Evolutionary conservation across 1,140 invertebrate genomes (phyloP).

Genomic region (Cotesia typhae): DNA sequence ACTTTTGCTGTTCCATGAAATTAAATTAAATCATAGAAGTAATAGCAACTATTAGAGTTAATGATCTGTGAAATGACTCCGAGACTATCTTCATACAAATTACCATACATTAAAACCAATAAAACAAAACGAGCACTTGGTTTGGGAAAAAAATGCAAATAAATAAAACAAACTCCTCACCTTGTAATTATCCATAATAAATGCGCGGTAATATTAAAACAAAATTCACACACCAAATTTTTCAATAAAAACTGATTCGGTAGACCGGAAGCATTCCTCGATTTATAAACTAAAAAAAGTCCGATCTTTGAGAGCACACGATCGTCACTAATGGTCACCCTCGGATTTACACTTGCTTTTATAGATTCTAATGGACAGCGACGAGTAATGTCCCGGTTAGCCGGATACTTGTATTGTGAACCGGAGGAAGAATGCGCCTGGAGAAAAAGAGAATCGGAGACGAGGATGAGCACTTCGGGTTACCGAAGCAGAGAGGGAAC

Average conservation of each 20-base stretch:
- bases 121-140: background rate
- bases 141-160: too few relatives aligned
- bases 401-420: slow-evolving; percentile 1
- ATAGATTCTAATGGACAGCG: slow-evolving; percentile 55
- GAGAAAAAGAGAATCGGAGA: slow-evolving; percentile 24
- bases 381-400: background rate
- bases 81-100: background rate
- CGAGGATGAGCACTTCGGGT: background rate
- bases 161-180: background rate
- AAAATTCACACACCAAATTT: background rate
- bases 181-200: slow-evolving; percentile 15
- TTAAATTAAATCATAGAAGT: too few relatives aligned
- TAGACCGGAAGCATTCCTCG: background rate
- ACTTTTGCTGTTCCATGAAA: too few relatives aligned
- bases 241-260: background rate
- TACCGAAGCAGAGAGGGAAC: slow-evolving; percentile 6
- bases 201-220: too few relatives aligned
- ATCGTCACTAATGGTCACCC: slow-evolving; percentile 51
- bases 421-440: slow-evolving; percentile 10
- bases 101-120: slow-evolving; percentile 6
- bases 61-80: too few relatives aligned
- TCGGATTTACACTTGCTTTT: slow-evolving; percentile 55
- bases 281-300: slow-evolving; percentile 1
- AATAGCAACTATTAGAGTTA: too few relatives aligned
- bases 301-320: background rate